Conservation (phyloP, 2,113 vertebrate species). For the Rattus rattus region DNA sequence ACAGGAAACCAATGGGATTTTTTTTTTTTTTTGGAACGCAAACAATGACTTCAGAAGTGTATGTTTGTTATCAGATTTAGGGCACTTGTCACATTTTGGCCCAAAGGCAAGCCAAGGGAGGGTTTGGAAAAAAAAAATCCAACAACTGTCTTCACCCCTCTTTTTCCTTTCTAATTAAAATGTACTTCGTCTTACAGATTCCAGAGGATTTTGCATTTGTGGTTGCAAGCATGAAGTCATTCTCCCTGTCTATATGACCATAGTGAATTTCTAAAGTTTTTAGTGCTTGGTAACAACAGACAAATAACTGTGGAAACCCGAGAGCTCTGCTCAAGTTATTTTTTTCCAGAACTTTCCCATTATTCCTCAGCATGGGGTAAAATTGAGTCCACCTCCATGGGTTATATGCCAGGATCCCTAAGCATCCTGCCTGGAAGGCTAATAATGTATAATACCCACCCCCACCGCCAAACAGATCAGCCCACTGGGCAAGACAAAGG, state of each 20-base stretch:
- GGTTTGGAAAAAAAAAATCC: constrained; percentile 80
- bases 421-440: neutral
- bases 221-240: constrained; percentile 86
- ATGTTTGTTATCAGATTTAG: constrained; percentile 87
- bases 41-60: constrained; percentile 85
- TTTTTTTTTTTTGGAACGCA: constrained; percentile 82
- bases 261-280: constrained; percentile 76
- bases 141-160: constrained; percentile 81
- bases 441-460: neutral
- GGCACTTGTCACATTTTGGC: constrained; percentile 87
- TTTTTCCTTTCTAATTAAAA: constrained; percentile 84
- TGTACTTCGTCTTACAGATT: constrained; percentile 83
- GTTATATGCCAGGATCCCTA: constrained; percentile 42
- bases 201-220: constrained; percentile 85
- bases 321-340: constrained; percentile 73
- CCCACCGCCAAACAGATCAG: neutral
- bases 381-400: constrained; percentile 67
- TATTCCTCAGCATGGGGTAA: constrained; percentile 74
- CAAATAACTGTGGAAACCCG: constrained; percentile 86
- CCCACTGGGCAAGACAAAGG: neutral
- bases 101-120: constrained; percentile 79
- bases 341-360: constrained; percentile 78
- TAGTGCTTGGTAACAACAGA: constrained; percentile 87
- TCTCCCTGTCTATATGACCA: constrained; percentile 86
- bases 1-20: constrained; percentile 79